Conservation (phyloP, 2,113 vertebrate genomes). For the Arizona elegans region DNA sequence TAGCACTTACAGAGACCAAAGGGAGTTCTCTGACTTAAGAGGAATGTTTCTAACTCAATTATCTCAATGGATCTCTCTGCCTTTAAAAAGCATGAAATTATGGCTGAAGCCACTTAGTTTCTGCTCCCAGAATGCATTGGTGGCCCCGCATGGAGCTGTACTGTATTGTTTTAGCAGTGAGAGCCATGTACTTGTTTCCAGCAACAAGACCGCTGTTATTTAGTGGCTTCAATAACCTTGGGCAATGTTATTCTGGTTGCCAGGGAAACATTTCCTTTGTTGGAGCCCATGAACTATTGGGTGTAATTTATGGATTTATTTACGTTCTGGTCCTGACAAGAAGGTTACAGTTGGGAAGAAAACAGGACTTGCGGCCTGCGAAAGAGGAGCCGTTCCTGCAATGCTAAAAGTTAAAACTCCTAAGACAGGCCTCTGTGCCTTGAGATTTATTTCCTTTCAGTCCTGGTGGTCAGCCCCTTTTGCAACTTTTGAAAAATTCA, state of each 20-base stretch:
- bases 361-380: background rate
- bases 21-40: background rate
- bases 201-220: background rate
- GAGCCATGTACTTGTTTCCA: conserved; percentile 5
- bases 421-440: background rate
- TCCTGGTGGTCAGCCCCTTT: background rate
- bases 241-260: conserved; percentile 28
- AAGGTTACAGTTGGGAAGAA: background rate
- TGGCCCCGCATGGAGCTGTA: background rate
- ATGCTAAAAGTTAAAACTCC: background rate
- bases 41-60: background rate
- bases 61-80: background rate
- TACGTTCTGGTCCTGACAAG: conserved; percentile 9
- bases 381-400: background rate
- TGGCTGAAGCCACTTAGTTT: background rate
- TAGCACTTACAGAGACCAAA: background rate
- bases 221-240: conserved; percentile 30
- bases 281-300: background rate
- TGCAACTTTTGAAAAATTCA: background rate
- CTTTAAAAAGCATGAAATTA: conserved; percentile 8
- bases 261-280: conserved; percentile 22
- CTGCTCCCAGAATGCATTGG: conserved; percentile 3
- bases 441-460: background rate
- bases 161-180: background rate
- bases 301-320: conserved; percentile 29